Evolutionary conservation across 2,888 invertebrate genomes (phyloP).

Genomic region (Celastrina argiolus): DNA sequence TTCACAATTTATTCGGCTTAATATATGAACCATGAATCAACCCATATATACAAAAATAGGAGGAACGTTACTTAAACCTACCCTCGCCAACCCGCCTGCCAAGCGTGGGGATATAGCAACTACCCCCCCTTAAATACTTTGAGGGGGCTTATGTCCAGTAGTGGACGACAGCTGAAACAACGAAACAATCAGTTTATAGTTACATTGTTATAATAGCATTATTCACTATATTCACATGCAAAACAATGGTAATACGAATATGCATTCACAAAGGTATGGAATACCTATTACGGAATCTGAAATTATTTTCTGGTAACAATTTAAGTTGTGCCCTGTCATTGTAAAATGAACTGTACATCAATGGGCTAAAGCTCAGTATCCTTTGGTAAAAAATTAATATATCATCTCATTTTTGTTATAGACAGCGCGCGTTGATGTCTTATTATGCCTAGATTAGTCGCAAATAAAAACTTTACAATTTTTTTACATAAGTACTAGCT

Average conservation of each 20-base stretch:
- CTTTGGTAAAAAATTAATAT: not conserved
- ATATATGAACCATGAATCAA: too few relatives aligned
- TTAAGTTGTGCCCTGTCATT: not conserved
- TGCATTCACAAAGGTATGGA: constrained; percentile 18
- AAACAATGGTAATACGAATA: not conserved
- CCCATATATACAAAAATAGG: too few relatives aligned
- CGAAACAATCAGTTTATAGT: too few relatives aligned
- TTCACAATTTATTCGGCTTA: too few relatives aligned
- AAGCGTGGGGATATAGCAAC: too few relatives aligned
- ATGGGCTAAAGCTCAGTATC: not conserved
- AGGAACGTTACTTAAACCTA: too few relatives aligned
- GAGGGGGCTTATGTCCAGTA: too few relatives aligned
- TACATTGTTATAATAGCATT: not conserved
- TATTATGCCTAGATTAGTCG: not conserved
- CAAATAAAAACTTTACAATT: too few relatives aligned
- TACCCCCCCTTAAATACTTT: too few relatives aligned
- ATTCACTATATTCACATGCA: not conserved
- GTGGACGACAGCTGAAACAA: too few relatives aligned
- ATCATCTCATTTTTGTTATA: constrained; percentile 18
- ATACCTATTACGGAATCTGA: constrained; percentile 9
- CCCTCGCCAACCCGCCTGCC: too few relatives aligned
- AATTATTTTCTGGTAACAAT: constrained; percentile 18
- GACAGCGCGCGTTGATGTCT: constrained; percentile 8
- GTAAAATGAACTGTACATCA: not conserved
- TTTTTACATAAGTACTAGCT: too few relatives aligned